Evolutionary conservation across 2,113 vertebrate genomes (phyloP), one percentile per base, ranked within the genome.

Genomic region (Microcebus murinus): DNA sequence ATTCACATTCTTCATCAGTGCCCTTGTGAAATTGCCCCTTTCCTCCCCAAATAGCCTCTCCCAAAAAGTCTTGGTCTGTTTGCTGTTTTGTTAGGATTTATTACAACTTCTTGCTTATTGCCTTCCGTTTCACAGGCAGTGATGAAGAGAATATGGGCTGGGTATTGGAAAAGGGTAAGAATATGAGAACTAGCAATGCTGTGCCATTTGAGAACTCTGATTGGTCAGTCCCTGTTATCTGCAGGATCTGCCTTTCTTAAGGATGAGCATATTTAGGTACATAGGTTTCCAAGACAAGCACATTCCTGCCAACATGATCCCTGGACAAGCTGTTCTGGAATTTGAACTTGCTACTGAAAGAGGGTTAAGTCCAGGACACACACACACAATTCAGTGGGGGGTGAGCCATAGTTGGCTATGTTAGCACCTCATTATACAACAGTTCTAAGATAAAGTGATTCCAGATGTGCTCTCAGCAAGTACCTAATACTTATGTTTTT

Each of bases 331-430:
- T 93, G 96, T 97, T 97, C 96, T 97, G 96, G 91, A 95, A 95
- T 96, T 97, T 90, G 96, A 97, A 95, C 90, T 96, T 86, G 95
- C 97, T 98, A 95, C 96, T 77, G 97, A 88, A 95, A 94, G 91
- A 70, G 94, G 92, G 95, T 97, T 93, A 97, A 90, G 70, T 95
- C 83, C 93, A 95, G 97, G 96, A 96, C 76, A 83, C 76, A 42
- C 42, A 96, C 92, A 83, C 88, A 93, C 34, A 55, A 57, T 92
- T 93, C 79, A 17, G 85, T 91, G 71, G 93, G 89, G 81, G 74
- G 86, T 12, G n/a, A 93, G 77, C 93, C 21, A 14, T 80, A 61
- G 39, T 79, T 97, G 95, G 93, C 91, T 90, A 25, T 93, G 86
- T 90, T 97, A 95, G 21, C 94, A 87, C 95, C 88, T 97, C 79